A percentile compares a stretch with the other conserved stretches of the same genome.
Evolutionary conservation across 2,888 invertebrate species (phyloP).

Genomic region (Cheiracanthium punctorium): DNA sequence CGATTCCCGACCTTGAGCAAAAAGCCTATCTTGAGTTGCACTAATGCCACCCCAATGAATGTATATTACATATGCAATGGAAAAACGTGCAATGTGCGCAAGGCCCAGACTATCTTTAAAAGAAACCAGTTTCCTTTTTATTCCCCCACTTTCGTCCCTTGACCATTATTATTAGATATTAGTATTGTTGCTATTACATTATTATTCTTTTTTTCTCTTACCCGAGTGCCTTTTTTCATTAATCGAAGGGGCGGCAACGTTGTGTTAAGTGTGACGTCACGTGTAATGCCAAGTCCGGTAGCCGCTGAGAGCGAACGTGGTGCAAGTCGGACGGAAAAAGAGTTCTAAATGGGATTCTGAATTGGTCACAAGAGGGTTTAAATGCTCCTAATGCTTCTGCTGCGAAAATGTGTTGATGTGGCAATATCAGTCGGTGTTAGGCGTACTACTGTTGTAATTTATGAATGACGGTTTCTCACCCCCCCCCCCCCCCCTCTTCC

Average conservation of each 20-base stretch:
- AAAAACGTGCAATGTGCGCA: neutral
- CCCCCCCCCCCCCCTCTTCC: no score
- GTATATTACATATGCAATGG: neutral
- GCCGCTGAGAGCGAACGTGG: neutral
- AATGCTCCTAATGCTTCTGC: no score
- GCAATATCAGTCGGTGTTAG: no score
- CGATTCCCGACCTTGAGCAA: neutral
- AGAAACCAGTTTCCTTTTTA: neutral
- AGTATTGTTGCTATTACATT: conserved; percentile 23
- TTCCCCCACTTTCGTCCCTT: neutral
- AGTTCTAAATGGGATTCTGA: neutral
- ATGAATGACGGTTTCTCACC: no score
- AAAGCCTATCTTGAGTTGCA: neutral
- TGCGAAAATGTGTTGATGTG: no score
- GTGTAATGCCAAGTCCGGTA: neutral
- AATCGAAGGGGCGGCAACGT: conserved; percentile 18
- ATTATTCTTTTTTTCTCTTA: no score
- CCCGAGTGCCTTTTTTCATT: conserved; percentile 11
- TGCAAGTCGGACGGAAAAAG: neutral
- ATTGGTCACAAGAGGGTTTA: no score
- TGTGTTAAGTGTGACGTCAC: conserved; percentile 24
- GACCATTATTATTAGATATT: conserved; percentile 26
- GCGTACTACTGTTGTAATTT: no score
- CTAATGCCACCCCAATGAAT: neutral
- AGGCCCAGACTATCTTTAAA: neutral